Percentiles rank a stretch among this genome's conserved stretches.
Evolutionary conservation across 37 sponge, comb jelly and placozoan species (phyloP).

Genomic region (Haliclona indistincta): DNA sequence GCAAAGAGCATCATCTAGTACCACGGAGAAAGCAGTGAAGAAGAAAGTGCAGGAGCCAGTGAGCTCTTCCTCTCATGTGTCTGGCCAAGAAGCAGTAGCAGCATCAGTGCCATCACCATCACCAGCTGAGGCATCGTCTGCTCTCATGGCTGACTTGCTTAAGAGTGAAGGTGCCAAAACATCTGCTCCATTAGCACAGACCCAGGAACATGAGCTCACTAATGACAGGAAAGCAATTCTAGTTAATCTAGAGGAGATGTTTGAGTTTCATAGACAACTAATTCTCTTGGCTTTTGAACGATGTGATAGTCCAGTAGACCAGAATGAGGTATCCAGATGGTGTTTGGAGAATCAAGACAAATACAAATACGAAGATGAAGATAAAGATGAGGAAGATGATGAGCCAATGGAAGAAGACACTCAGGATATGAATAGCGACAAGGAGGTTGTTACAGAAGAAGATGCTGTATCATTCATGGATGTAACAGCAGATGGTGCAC

Average conservation of each 20-base stretch:
- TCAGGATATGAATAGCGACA: not conserved
- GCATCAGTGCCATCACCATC: not conserved
- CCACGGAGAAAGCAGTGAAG: no score
- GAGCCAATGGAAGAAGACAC: no score
- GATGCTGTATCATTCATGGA: not conserved
- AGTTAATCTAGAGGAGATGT: conserved; percentile 2
- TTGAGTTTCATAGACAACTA: not conserved
- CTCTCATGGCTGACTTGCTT: no score
- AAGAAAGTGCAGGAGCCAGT: no score
- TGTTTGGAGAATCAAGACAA: conserved; percentile 15
- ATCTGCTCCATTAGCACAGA: not conserved
- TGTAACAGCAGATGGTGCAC: not conserved
- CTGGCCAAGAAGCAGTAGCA: not conserved
- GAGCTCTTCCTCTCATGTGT: no score
- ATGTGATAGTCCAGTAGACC: not conserved
- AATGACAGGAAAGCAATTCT: conserved; percentile 5
- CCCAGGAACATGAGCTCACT: conserved; percentile 19
- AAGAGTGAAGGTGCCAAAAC: no score
- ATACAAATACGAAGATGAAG: not conserved
- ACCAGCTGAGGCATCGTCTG: not conserved
- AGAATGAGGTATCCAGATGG: conserved; percentile 27
- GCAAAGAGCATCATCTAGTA: no score
- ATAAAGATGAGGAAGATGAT: not conserved
- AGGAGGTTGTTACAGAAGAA: not conserved
- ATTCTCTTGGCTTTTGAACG: conserved; percentile 28